Conservation (phyloP, 2,797 vertebrate species). For the Danio choprae region DNA sequence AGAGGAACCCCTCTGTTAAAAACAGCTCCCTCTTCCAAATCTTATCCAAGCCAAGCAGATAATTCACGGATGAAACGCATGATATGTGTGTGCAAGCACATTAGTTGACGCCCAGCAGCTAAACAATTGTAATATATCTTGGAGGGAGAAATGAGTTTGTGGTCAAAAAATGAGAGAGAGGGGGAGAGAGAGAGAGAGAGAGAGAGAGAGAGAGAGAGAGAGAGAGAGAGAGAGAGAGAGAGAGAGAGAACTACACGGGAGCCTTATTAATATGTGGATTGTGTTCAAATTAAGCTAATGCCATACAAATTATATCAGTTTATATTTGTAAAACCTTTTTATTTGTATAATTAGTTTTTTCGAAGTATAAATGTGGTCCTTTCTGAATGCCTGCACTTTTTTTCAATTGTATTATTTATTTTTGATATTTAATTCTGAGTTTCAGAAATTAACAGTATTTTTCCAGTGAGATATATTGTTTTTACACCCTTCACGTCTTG, state of each 20-base stretch:
- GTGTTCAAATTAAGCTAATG: conserved; percentile 41
- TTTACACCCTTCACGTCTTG: conserved; percentile 70
- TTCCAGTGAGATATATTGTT: conserved; percentile 64
- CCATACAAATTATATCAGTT: conserved; percentile 51
- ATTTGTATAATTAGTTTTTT: conserved; percentile 39
- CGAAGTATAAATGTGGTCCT: neutral
- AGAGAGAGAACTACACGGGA: conserved; percentile 31
- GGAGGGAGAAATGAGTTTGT: conserved; percentile 45
- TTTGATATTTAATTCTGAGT: conserved; percentile 17
- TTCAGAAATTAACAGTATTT: conserved; percentile 19
- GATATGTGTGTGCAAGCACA: conserved; percentile 67
- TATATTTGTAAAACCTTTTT: conserved; percentile 25
- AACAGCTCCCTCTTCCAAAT: conserved; percentile 76
- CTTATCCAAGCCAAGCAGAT: conserved; percentile 77
- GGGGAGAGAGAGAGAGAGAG: too few species aligned
- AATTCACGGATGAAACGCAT: conserved; percentile 77
- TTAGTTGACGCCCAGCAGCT: conserved; percentile 58
- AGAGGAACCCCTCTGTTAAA: conserved; percentile 72
- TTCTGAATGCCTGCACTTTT: neutral
- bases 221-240: too few species aligned
- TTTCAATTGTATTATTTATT: neutral
- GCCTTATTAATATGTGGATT: conserved; percentile 58
- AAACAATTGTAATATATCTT: conserved; percentile 60
- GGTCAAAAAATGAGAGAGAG: conserved; percentile 57
- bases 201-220: too few species aligned